These are phyloP conservation scores for Scotopteryx bipunctaria DNA, from an alignment of 2,888 invertebrate species.

Conservation along the genomic window DNA sequence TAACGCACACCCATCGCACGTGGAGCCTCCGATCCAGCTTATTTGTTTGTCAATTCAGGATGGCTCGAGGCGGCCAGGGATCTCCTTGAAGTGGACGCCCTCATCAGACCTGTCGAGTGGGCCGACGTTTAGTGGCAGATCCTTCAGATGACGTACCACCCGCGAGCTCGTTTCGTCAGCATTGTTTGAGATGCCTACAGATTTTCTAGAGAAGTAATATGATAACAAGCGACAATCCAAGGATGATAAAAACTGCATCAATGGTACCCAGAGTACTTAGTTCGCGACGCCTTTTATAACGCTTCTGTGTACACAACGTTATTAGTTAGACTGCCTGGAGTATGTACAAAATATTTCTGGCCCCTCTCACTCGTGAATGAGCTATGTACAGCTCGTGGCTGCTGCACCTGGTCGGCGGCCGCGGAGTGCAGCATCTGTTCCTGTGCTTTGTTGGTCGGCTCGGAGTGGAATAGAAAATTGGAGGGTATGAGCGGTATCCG, in stretches of 20 bases:
- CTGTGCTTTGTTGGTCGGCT: no score
- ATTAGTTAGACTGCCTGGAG: no score
- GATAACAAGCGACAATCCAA: neutral
- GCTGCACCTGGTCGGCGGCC: no score
- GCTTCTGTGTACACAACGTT: no score
- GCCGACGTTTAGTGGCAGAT: conserved; percentile 34
- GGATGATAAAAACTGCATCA: neutral
- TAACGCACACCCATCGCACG: conserved; percentile 44
- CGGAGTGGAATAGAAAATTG: no score
- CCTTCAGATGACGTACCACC: conserved; percentile 39
- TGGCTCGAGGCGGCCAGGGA: conserved; percentile 43
- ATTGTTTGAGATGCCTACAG: conserved; percentile 30
- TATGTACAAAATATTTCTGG: no score
- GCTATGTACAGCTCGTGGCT: no score
- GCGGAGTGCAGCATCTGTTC: no score
- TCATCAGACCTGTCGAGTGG: conserved; percentile 34
- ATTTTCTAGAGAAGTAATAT: conserved; percentile 2
- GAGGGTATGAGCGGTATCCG: no score
- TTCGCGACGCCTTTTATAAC: no score
- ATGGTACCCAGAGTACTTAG: no score
- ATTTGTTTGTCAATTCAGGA: conserved; percentile 44
- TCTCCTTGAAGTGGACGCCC: conserved; percentile 48
- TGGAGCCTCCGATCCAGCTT: conserved; percentile 55
- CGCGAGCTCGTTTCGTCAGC: conserved; percentile 43
- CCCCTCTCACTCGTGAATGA: no score